phyloP scores from a whole-genome alignment of 35 echinoderm and acorn worm species.

The Lytechinus pictus region DNA sequence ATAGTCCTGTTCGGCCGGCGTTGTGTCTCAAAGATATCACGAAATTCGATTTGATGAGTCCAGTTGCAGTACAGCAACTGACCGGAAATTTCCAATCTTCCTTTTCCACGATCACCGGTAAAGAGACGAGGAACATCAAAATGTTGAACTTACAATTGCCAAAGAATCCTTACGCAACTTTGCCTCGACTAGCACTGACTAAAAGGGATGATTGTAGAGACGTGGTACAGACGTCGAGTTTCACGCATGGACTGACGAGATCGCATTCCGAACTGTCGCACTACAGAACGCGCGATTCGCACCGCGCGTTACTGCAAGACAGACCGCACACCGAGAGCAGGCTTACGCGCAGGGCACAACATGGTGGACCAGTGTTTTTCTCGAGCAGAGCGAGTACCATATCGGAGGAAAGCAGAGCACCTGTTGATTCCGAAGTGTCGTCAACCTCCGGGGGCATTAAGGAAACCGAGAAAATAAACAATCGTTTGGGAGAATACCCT shows the following conservation, averaged over 20 bases:
- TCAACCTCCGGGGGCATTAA: background rate
- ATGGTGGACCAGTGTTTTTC: background rate
- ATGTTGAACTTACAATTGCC: slow-evolving; percentile 32
- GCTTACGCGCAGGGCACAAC: slow-evolving; percentile 6
- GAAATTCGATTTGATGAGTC: slow-evolving; percentile 33
- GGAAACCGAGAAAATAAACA: background rate
- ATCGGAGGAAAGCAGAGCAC: background rate
- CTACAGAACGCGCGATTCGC: slow-evolving; percentile 13
- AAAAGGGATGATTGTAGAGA: background rate
- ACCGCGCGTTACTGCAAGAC: background rate
- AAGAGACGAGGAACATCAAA: background rate
- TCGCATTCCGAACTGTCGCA: slow-evolving; percentile 33
- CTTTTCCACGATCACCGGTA: background rate
- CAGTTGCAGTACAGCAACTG: background rate
- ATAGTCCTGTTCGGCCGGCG: background rate
- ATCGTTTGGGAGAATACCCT: background rate
- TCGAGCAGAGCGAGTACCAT: background rate
- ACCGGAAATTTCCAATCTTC: slow-evolving; percentile 18
- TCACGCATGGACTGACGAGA: background rate
- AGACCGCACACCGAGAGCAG: slow-evolving; percentile 28
- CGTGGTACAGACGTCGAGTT: background rate
- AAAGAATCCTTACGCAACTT: background rate
- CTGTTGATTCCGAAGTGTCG: background rate
- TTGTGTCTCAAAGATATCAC: slow-evolving; percentile 40
- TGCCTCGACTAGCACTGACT: slow-evolving; percentile 20